Evolutionary conservation across 2,113 vertebrate genomes (phyloP).

Genomic region (Morone saxatilis): DNA sequence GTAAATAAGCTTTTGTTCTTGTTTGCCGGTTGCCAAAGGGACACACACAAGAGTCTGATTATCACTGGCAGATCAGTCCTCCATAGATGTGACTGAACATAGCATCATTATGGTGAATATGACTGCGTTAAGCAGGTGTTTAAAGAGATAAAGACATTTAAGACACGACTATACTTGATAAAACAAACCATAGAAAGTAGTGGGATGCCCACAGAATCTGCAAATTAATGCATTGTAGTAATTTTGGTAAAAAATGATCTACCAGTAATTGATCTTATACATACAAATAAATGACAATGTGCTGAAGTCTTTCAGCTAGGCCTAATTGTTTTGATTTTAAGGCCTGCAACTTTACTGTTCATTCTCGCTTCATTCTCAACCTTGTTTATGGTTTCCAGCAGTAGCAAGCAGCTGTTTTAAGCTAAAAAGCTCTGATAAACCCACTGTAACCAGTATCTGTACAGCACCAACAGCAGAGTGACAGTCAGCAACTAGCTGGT

Average conservation of each 20-base stretch:
- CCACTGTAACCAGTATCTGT: neutral
- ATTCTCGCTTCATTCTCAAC: neutral
- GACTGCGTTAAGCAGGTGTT: neutral
- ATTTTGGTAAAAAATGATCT: too few species aligned
- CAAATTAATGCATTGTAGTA: neutral
- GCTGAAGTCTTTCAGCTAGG: too few species aligned
- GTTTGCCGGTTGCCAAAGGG: neutral
- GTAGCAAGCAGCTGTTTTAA: neutral
- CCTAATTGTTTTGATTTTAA: neutral
- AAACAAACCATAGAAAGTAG: neutral
- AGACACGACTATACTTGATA: neutral
- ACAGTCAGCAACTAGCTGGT: neutral
- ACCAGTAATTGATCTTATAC: too few species aligned
- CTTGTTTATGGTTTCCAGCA: neutral
- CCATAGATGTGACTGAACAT: neutral
- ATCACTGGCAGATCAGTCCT: neutral
- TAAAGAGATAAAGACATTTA: neutral
- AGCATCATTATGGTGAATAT: neutral
- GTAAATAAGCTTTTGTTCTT: conserved; percentile 33
- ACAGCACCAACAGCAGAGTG: neutral
- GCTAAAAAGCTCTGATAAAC: neutral
- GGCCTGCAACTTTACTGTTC: neutral
- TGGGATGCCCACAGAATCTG: neutral
- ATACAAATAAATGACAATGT: too few species aligned
- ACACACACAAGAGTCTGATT: neutral